Base-by-base conservation (phyloP, 2,113 vertebrate species). In the Meles meles region DNA sequence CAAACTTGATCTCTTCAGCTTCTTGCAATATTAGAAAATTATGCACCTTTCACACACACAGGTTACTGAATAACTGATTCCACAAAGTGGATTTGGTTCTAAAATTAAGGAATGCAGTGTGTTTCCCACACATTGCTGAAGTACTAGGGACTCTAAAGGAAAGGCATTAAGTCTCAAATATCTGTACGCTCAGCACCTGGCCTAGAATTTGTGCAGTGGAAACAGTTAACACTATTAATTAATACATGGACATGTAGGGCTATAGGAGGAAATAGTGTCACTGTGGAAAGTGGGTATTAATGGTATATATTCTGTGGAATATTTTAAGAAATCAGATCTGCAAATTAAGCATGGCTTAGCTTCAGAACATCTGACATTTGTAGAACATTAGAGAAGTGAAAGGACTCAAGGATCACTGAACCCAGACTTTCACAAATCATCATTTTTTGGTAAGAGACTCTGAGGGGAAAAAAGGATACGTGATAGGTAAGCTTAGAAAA, bases 11-110 rank as follows among this genome's bases (percentile, higher is more conserved):
- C 52, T 76, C 34, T 71, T 97, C 34, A 81, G 52, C 37, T 84
- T 88, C 10, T 95, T 96, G 34, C 10, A 65, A 17, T 89, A 95
- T 95, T 77, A 84, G 95, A 65, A 85, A 47, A 57, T 15, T 42
- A 92, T 44, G 10, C 2, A 34, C 1, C 23, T 94, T 81, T 44
- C 25, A 93, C 49, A 12, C n/a, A 20, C 12, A 59, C 37, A 86
- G 34, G 21, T 88, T 93, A 65, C 2, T 71, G 27, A 44, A 23
- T 52, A 85, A 83, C 59, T 82, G 44, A 85, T 80, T 96, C n/a
- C 88, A 82, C 11, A 69, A 59, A 82, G 57, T 69, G n/a, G 31
- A 94, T 65, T 81, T 90, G 37, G 2, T 74, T 90, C 25, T 84
- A 31, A 83, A 96, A 81, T 44, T 17, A 82, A 93, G 29, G 90